A percentile compares a stretch with the other conserved stretches of the same genome.
Evolutionary conservation across 1,140 invertebrate genomes (phyloP).

Genomic region (Drosophila nikananu): DNA sequence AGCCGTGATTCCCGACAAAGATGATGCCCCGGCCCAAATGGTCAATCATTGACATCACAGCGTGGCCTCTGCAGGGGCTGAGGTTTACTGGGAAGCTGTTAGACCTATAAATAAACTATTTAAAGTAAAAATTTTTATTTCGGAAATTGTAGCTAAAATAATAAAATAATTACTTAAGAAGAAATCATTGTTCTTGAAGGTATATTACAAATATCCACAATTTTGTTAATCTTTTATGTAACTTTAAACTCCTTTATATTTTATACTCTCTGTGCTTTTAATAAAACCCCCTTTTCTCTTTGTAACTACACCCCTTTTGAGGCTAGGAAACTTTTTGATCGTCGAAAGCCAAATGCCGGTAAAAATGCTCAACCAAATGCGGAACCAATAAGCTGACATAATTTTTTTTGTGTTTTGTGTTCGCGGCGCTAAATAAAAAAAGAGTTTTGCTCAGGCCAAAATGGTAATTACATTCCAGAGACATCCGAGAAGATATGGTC

Average conservation of each 20-base stretch:
- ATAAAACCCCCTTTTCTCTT: not conserved
- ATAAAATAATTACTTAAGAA: not conserved
- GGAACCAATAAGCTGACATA: constrained; percentile 59
- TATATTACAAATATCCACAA: not conserved
- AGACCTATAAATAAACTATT: not conserved
- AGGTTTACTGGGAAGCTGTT: not conserved
- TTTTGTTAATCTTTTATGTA: not conserved
- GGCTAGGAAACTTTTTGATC: constrained; percentile 43
- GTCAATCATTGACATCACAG: constrained; percentile 45
- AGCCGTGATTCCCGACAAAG: constrained; percentile 44
- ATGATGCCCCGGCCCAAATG: constrained; percentile 19
- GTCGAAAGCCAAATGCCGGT: constrained; percentile 53
- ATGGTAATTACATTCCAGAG: constrained; percentile 53
- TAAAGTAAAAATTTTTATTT: not conserved
- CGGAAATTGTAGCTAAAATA: not conserved
- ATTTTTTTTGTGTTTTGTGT: constrained; percentile 38
- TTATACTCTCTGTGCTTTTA: too few relatives aligned
- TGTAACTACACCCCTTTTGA: not conserved
- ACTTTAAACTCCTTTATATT: not conserved
- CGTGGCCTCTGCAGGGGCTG: not conserved
- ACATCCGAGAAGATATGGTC: constrained; percentile 44
- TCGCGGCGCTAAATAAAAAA: constrained; percentile 21
- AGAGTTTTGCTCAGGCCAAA: constrained; percentile 34
- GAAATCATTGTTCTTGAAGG: not conserved
- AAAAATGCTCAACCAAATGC: constrained; percentile 44